Conservation (phyloP, 2,888 invertebrate species). For the Lamellibrachia satsuma region DNA sequence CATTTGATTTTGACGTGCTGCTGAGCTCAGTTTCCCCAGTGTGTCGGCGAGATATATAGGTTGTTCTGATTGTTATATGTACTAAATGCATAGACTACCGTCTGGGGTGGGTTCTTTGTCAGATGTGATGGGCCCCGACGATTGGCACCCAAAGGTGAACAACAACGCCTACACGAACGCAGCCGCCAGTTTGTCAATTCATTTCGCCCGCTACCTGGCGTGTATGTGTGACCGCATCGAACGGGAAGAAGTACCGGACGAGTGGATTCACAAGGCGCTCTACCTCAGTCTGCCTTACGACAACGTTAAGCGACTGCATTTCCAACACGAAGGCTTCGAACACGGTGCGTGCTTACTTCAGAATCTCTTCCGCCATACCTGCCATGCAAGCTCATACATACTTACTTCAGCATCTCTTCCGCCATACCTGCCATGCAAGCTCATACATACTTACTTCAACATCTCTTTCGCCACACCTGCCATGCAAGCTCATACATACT, state of each 20-base stretch:
- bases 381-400: too few relatives aligned
- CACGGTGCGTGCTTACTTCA: slow-evolving; percentile 25
- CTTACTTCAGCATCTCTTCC: too few relatives aligned
- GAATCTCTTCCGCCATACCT: too few relatives aligned
- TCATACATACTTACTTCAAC: too few relatives aligned
- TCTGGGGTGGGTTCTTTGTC: neutral
- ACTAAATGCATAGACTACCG: neutral
- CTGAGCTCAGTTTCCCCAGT: too few relatives aligned
- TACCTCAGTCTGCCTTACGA: slow-evolving; percentile 45
- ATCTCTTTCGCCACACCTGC: too few relatives aligned
- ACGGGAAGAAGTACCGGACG: slow-evolving; percentile 41
- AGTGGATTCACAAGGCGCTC: slow-evolving; percentile 43
- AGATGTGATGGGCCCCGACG: slow-evolving; percentile 47
- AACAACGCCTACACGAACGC: slow-evolving; percentile 46
- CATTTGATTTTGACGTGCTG: too few relatives aligned
- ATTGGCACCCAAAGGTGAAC: slow-evolving; percentile 41
- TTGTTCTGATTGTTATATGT: neutral
- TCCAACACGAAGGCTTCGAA: slow-evolving; percentile 41
- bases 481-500: too few relatives aligned
- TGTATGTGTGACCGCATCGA: slow-evolving; percentile 40
- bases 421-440: too few relatives aligned
- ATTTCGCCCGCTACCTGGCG: slow-evolving; percentile 43
- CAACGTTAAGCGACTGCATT: slow-evolving; percentile 42
- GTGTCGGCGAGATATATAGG: too few relatives aligned
- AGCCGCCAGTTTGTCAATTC: slow-evolving; percentile 43